Evolutionary conservation across 1,140 invertebrate genomes (phyloP).

Genomic region (Globodera rostochiensis): DNA sequence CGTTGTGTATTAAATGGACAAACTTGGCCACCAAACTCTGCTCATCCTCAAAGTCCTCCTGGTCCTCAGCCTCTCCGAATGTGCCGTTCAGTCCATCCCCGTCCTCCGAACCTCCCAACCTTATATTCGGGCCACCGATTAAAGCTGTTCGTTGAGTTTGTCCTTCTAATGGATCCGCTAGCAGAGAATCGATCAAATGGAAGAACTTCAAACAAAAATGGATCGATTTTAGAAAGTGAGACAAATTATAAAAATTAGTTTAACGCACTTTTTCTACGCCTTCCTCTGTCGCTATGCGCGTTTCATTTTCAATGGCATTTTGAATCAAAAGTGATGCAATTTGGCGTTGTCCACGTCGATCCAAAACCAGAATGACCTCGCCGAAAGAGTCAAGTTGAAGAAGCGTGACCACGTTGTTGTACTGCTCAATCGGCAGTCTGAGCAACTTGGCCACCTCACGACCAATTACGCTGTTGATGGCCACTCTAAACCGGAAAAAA

Average conservation of each 20-base stretch:
- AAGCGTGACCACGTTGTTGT: slow-evolving; percentile 86
- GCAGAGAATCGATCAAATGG: slow-evolving; percentile 24
- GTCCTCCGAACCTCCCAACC: slow-evolving; percentile 6
- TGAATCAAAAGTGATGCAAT: slow-evolving; percentile 84
- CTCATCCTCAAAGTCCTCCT: slow-evolving; percentile 88
- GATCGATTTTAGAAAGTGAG: not conserved
- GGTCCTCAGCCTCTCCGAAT: slow-evolving; percentile 80
- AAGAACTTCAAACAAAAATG: slow-evolving; percentile 36
- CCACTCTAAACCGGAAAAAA: slow-evolving; percentile 70
- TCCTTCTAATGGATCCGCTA: slow-evolving; percentile 80
- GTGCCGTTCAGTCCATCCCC: slow-evolving; percentile 66
- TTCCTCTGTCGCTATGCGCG: slow-evolving; percentile 82
- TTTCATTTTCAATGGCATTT: slow-evolving; percentile 83
- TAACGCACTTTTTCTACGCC: slow-evolving; percentile 68
- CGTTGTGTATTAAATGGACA: slow-evolving; percentile 84
- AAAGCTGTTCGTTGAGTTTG: not conserved
- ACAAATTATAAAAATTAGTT: slow-evolving; percentile 1
- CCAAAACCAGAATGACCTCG: slow-evolving; percentile 82
- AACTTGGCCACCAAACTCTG: slow-evolving; percentile 86
- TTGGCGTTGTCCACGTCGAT: slow-evolving; percentile 83
- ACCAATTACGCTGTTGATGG: slow-evolving; percentile 80
- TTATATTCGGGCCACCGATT: not conserved
- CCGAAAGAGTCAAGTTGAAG: slow-evolving; percentile 79
- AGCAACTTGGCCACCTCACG: slow-evolving; percentile 88
- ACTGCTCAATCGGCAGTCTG: slow-evolving; percentile 87